Base-by-base conservation (phyloP, 2,113 vertebrate species). In the Trematocara unimaculatum region DNA sequence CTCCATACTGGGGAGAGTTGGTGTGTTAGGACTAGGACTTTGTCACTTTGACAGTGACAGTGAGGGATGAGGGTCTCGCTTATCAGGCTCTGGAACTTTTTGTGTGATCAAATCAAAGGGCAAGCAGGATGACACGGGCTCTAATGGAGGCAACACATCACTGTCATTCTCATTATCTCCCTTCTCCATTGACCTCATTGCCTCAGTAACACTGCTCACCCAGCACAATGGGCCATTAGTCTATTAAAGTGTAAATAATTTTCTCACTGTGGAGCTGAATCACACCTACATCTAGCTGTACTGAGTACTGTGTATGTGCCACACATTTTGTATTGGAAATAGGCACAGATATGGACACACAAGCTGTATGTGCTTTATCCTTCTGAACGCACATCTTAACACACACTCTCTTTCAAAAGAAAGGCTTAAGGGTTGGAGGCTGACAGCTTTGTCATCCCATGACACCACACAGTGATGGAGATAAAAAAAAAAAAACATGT, bases 101-200 rank as follows among this genome's bases (percentile, higher is more conserved):
- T 79, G 67, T 91, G 82, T 84, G 85, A 89, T 93, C 79, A 85
- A 91, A 93, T 91, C 81, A 91, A 91, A 90, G 89, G 91, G 74
- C 87, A 87, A 64, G 35, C 72, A 72, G 56, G 35, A 82, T 84
- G 89, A 83, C 83, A 90, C 35, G 12, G 26, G 60, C 79, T 74
- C 15, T 84, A 91, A 90, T 81, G 77, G 77, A 92, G 70, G 88
- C 80, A 87, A 84, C 92, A 80, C 74, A 91, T 95, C 87, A 88
- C 82, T 91, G 89, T 92, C 90, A 88, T 81, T 54, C 79, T 91
- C 82, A 83, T 93, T 92, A 89, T 91, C 87, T 82, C 80, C 55
- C 84, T 67, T 88, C 89, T 91, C 84, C 64, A 86, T 85, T 90
- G 72, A 93, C 91, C 91, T 83, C 82, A 84, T 90, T 53, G 47